phyloP scores from a whole-genome alignment of 2,888 invertebrate species.

The Tyria jacobaeae region DNA sequence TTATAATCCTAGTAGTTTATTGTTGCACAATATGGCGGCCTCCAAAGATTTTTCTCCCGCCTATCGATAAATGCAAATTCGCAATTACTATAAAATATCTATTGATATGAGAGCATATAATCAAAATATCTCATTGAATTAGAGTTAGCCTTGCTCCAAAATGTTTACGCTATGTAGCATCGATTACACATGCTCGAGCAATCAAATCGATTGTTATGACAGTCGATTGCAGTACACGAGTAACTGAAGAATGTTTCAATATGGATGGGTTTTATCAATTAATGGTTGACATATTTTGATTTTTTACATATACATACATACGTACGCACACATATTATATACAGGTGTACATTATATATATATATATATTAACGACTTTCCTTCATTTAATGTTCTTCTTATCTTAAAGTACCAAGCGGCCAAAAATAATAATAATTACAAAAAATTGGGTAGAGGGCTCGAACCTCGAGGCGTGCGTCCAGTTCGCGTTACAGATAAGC shows the following conservation, averaged over 20 bases:
- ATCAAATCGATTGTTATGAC: constrained; percentile 12
- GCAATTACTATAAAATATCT: not conserved
- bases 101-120: constrained; percentile 4
- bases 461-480: too few species aligned
- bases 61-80: not conserved
- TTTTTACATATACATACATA: too few species aligned
- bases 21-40: not conserved
- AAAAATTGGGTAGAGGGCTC: too few species aligned
- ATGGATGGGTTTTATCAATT: constrained; percentile 2
- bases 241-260: constrained; percentile 4
- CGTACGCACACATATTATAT: too few species aligned
- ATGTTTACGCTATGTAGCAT: constrained; percentile 7
- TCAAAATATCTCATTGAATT: constrained; percentile 11
- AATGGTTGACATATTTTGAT: too few species aligned
- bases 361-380: too few species aligned
- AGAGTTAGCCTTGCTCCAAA: constrained; percentile 15
- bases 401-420: too few species aligned
- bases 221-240: constrained; percentile 4
- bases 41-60: not conserved
- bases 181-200: constrained; percentile 10
- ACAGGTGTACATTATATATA: too few species aligned
- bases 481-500: too few species aligned
- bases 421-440: too few species aligned
- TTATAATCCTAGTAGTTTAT: not conserved
- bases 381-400: too few species aligned